These are phyloP conservation scores for Erannis defoliaria DNA, from an alignment of 2,888 invertebrate genomes.

Conservation along the genomic window DNA sequence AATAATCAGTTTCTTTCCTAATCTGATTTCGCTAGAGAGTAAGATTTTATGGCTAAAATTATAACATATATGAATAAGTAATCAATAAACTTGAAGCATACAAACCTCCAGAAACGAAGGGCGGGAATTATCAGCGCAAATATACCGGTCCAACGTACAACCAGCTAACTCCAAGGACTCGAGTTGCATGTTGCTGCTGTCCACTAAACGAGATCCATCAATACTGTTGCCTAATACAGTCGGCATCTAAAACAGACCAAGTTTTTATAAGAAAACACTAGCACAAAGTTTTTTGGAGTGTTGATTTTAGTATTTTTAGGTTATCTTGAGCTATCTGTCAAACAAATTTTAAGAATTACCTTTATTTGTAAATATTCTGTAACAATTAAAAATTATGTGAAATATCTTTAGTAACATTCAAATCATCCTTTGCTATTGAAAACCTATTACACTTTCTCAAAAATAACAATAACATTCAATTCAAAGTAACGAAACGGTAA, in stretches of 20 bases:
- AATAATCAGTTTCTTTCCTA: neutral
- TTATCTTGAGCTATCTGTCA: constrained; percentile 44
- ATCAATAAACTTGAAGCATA: constrained; percentile 10
- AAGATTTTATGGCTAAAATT: neutral
- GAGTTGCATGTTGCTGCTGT: constrained; percentile 81
- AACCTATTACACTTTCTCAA: neutral
- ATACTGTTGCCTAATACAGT: constrained; percentile 67
- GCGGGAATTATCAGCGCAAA: constrained; percentile 89
- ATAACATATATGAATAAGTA: neutral
- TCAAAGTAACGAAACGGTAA: constrained; percentile 27
- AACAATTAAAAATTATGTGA: neutral
- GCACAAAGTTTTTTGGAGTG: constrained; percentile 41
- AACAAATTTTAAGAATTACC: constrained; percentile 23
- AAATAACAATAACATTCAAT: constrained; percentile 8
- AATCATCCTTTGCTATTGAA: neutral
- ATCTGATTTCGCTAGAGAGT: no score
- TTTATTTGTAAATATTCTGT: constrained; percentile 3
- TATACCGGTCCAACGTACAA: constrained; percentile 92
- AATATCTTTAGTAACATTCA: neutral
- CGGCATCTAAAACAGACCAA: constrained; percentile 75
- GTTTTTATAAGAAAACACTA: constrained; percentile 47
- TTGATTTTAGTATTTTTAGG: constrained; percentile 53
- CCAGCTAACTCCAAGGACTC: constrained; percentile 93
- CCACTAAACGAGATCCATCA: constrained; percentile 63
- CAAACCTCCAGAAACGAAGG: constrained; percentile 89